Base-by-base conservation (phyloP, 2,113 vertebrate genomes). In the Aspiorhynchus laticeps region DNA sequence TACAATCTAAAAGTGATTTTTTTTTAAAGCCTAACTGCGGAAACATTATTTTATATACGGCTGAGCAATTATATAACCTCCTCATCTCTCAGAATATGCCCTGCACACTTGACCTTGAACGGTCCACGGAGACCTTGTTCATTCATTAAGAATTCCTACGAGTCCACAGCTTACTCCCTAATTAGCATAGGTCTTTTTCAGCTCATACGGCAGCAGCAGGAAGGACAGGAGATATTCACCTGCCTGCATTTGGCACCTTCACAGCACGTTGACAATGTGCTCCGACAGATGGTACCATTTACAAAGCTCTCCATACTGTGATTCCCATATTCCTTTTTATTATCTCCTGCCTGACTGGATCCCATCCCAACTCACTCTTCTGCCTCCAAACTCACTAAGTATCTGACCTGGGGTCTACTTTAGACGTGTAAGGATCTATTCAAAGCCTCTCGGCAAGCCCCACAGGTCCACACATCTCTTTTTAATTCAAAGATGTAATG, bases 271-370 rank as follows among this genome's bases (percentile, higher is more conserved):
- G 33, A 85, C 88, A 84, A 74, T 79, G 83, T 84, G 71, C 79
- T 26, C 43, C 51, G 84, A 82, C 90, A 90, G 88, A 90, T 90
- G 88, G 88, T 82, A 87, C 85, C 80, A 71, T 88, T 87, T 87
- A 81, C 83, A 84, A 69, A 73, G 63, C 76, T 9, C 69, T 53
- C 76, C 78, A 86, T 78, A 81, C 53, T 75, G 78, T 59, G 33
- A 53, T 80, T 28, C 83, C 38, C 87, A 67, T 73, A 74, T 84
- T 85, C 74, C 85, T 88, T 86, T 84, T 80, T 83, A 86, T 91
- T 84, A 89, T 88, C 75, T 69, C 74, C 75, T 43, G 17, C 53
- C 41, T 88, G 56, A 65, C 73, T 88, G 87, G 82, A 90, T 82
- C 83, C 14, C 53, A 63, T 88, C 86, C 88, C 31, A 87, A 63